Conservation (phyloP, 2,797 vertebrate genomes). For the Pseudochirops cupreus region DNA sequence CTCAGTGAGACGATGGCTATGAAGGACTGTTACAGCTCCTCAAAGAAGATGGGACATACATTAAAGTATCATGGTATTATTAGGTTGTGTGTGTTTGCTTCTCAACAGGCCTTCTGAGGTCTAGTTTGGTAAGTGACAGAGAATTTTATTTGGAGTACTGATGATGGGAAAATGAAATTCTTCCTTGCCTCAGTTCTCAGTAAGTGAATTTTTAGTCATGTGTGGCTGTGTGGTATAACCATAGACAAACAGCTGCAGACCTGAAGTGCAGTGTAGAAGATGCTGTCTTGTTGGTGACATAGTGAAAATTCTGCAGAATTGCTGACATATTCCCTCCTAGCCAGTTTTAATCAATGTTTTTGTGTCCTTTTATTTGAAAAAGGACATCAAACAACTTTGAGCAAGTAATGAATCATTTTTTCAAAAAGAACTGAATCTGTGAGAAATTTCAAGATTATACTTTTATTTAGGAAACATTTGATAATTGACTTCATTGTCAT, state of each 20-base stretch:
- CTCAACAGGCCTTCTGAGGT: background rate
- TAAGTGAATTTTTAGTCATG: background rate
- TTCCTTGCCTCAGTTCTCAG: background rate
- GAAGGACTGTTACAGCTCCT: background rate
- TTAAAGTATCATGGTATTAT: background rate
- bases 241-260: background rate
- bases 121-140: background rate
- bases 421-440: slow-evolving; percentile 58
- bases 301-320: background rate
- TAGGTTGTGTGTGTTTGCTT: background rate
- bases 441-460: slow-evolving; percentile 59
- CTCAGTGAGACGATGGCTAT: background rate
- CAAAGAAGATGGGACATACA: background rate
- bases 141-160: background rate
- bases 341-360: background rate
- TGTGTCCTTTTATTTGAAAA: background rate
- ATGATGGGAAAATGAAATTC: background rate
- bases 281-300: slow-evolving; percentile 7
- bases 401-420: background rate
- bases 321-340: background rate
- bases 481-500: slow-evolving; percentile 65
- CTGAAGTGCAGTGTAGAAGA: slow-evolving; percentile 7
- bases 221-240: slow-evolving; percentile 2
- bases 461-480: slow-evolving; percentile 64
- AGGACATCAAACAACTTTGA: background rate